Conservation (phyloP, 2,113 vertebrate species). For the Gallinago jamesoni region DNA sequence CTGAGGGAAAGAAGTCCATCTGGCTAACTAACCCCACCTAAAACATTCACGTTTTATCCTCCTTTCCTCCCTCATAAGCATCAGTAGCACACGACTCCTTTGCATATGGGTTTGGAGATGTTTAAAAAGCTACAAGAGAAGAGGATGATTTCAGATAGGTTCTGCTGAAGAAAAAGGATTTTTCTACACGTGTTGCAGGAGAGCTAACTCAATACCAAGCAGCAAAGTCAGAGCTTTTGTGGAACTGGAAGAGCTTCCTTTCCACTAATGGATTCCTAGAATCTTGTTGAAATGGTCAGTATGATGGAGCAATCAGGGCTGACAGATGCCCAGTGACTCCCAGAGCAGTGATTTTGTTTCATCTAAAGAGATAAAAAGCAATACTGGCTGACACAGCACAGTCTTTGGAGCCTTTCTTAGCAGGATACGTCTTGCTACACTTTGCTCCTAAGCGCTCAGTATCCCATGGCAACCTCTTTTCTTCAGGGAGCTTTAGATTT, state of each 20-base stretch:
- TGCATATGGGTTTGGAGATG: not conserved
- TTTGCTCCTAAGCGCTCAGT: slow-evolving; percentile 41
- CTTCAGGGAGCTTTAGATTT: slow-evolving; percentile 66
- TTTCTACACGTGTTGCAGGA: not conserved
- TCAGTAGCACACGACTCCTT: not conserved
- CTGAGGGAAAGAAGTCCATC: not conserved
- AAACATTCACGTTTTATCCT: not conserved
- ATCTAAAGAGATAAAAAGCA: slow-evolving; percentile 47
- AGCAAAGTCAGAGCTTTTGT: not conserved
- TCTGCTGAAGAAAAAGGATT: not conserved
- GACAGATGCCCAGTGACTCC: slow-evolving; percentile 39
- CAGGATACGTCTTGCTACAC: slow-evolving; percentile 15
- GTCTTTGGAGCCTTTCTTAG: slow-evolving; percentile 47
- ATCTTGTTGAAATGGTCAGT: slow-evolving; percentile 22
- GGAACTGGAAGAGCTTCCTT: not conserved
- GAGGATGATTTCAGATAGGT: not conserved
- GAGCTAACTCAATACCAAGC: fast-evolving
- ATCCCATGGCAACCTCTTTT: slow-evolving; percentile 74
- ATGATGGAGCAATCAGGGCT: slow-evolving; percentile 15
- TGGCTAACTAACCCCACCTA: not conserved
- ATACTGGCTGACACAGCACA: slow-evolving; percentile 45
- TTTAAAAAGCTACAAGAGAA: not conserved
- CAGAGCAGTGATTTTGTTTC: slow-evolving; percentile 49
- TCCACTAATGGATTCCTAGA: not conserved
- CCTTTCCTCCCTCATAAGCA: not conserved